These are phyloP conservation scores for Naja naja DNA, from an alignment of 2,113 vertebrate genomes.

Conservation along the genomic window DNA sequence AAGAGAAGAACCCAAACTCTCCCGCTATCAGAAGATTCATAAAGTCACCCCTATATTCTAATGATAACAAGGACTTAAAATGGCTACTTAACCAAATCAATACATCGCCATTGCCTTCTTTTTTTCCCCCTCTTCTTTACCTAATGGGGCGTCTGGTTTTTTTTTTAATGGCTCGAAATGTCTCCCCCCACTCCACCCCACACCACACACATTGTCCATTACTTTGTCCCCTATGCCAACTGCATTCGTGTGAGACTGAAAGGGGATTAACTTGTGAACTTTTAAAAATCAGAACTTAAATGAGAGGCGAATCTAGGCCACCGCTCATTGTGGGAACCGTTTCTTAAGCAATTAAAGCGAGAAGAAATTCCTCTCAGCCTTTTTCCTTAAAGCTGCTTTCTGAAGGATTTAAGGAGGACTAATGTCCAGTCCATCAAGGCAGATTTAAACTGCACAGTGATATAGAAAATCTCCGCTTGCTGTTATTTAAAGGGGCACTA, in stretches of 20 bases:
- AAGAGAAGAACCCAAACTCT: constrained; percentile 4
- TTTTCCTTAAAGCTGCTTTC: constrained; percentile 88
- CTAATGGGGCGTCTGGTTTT: constrained; percentile 31
- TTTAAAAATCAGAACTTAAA: constrained; percentile 93
- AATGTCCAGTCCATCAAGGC: constrained; percentile 83
- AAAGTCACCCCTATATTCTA: constrained; percentile 43
- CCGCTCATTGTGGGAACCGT: constrained; percentile 90
- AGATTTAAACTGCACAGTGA: constrained; percentile 82
- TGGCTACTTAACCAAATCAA: constrained; percentile 64
- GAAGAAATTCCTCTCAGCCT: constrained; percentile 89
- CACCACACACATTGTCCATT: constrained; percentile 65
- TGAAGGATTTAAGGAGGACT: constrained; percentile 81
- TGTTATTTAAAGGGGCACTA: constrained; percentile 73
- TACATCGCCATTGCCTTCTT: constrained; percentile 31
- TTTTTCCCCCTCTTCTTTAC: not conserved
- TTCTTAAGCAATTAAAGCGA: constrained; percentile 96
- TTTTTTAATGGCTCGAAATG: constrained; percentile 54
- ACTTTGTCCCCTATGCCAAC: constrained; percentile 71
- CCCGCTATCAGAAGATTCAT: constrained; percentile 10
- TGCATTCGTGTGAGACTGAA: constrained; percentile 77
- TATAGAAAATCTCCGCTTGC: constrained; percentile 78
- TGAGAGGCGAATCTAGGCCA: constrained; percentile 89
- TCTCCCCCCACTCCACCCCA: not conserved
- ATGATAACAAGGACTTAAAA: constrained; percentile 58
- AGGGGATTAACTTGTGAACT: constrained; percentile 95